These are phyloP conservation scores for Apamea anceps DNA, from an alignment of 2,888 invertebrate genomes.

Conservation along the genomic window DNA sequence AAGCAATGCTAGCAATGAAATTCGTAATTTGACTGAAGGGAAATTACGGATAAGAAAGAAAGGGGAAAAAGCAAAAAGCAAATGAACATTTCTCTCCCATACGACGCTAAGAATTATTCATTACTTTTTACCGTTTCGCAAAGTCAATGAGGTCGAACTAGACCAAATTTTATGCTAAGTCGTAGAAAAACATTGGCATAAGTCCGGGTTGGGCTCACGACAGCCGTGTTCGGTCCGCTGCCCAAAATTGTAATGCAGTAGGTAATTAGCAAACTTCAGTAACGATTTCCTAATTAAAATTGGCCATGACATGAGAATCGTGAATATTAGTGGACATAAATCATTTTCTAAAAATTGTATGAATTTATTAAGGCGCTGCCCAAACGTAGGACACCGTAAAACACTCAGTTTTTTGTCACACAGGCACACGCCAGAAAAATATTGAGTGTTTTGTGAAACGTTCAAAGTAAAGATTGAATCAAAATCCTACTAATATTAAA, in stretches of 20 bases:
- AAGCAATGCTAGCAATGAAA: background rate
- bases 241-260: slow-evolving; percentile 45
- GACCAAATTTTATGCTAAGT: slow-evolving; percentile 13
- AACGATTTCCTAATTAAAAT: slow-evolving; percentile 39
- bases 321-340: background rate
- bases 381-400: too few species aligned
- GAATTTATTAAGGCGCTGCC: too few species aligned
- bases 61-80: background rate
- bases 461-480: background rate
- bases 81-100: background rate
- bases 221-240: slow-evolving; percentile 22
- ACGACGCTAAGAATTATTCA: background rate
- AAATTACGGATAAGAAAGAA: background rate
- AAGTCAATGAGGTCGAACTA: slow-evolving; percentile 1
- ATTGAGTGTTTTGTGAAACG: background rate
- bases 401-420: background rate
- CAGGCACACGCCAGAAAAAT: background rate
- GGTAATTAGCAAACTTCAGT: slow-evolving; percentile 18
- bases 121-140: background rate
- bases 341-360: background rate
- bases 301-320: slow-evolving; percentile 32
- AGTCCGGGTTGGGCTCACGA: slow-evolving; percentile 50
- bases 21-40: background rate
- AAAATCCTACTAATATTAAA: background rate
- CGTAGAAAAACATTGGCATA: background rate